Percentiles rank a stretch among this genome's conserved stretches.
phyloP scores from a whole-genome alignment of 2,113 vertebrate genomes.

The Triplophysa tibetana region DNA sequence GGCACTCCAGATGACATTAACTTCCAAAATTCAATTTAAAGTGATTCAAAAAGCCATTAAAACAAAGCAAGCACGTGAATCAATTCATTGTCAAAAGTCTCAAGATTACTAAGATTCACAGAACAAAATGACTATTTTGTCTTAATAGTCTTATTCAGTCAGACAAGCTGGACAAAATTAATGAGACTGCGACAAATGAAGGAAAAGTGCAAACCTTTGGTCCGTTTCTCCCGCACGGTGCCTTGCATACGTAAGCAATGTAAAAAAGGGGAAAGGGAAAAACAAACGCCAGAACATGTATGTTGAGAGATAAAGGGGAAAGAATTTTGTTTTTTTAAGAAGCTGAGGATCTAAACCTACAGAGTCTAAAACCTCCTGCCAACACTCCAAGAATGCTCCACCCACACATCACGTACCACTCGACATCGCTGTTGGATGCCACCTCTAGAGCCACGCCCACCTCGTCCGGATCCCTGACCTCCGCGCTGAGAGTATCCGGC shows the following conservation, averaged over 20 bases:
- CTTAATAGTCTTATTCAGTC: too few relatives aligned
- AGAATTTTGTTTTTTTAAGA: constrained; percentile 7
- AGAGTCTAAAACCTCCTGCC: constrained; percentile 83
- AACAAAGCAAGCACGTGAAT: too few relatives aligned
- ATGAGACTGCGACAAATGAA: background rate
- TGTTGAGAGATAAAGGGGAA: constrained; percentile 73
- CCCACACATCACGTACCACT: constrained; percentile 91
- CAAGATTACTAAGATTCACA: too few relatives aligned
- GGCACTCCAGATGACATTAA: too few relatives aligned
- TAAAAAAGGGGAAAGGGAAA: constrained; percentile 63
- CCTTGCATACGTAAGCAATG: constrained; percentile 83
- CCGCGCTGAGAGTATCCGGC: constrained; percentile 93
- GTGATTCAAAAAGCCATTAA: too few relatives aligned
- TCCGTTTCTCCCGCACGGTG: constrained; percentile 59
- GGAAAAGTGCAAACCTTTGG: constrained; percentile 60
- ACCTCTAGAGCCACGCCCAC: constrained; percentile 86
- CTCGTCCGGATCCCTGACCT: constrained; percentile 92
- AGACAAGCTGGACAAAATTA: too few relatives aligned
- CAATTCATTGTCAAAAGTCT: too few relatives aligned
- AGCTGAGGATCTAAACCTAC: background rate
- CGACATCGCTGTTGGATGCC: constrained; percentile 88
- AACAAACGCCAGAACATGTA: constrained; percentile 82
- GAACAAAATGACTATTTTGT: too few relatives aligned
- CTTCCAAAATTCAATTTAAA: too few relatives aligned
- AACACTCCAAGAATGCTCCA: constrained; percentile 79